Evolutionary conservation across 2,888 invertebrate species (phyloP), one percentile per base, ranked within the genome.

Genomic region (Hydroisotoma schaefferi): DNA sequence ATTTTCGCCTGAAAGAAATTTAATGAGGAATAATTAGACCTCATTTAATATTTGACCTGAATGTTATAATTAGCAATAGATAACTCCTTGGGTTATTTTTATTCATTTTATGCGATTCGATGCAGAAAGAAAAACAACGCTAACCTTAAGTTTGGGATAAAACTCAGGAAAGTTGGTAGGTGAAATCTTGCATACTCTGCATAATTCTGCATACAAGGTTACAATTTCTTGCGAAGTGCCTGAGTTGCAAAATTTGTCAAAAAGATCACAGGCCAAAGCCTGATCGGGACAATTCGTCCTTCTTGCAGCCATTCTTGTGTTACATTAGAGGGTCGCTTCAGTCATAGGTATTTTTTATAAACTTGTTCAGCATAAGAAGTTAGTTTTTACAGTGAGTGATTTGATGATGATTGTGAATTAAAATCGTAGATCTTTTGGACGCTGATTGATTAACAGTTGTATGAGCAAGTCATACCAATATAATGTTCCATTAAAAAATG

Each of bases 221-320:
- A 95, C 82, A 73, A 94, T 90, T 75, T 88, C 86, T 75, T 93
- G 90, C 80, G 94, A 86, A 57, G 94, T 94, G 73, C 87, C 85
- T 20, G 95, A 94, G 67, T 86, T 85, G 77, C 92, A 88, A 80
- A 95, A 94, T 76, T 88, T 87, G 78, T 97, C 93, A 79, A 97
- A 97, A 76, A 88, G 84, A 75, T 92, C 90, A 67, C 85, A 86
- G 40, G 91, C 92, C 75, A 86, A 81, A 20, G 77, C 76, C 61
- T 73, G 61, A 55, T 66, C 62, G 49, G 63, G 63, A 61, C 60
- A 60, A 57, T 63, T 65, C 55, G 61, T 68, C 49, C 51, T 55
- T 56, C 48, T 25, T n/a, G 43, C 44, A 25, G 48, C 54, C 61
- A 59, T 65, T 57, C 43, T 59, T 27, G 6, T n/a, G 20, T 43